Base-by-base conservation (phyloP, 2,797 vertebrate species). In the Dendrocincla fuliginosa region DNA sequence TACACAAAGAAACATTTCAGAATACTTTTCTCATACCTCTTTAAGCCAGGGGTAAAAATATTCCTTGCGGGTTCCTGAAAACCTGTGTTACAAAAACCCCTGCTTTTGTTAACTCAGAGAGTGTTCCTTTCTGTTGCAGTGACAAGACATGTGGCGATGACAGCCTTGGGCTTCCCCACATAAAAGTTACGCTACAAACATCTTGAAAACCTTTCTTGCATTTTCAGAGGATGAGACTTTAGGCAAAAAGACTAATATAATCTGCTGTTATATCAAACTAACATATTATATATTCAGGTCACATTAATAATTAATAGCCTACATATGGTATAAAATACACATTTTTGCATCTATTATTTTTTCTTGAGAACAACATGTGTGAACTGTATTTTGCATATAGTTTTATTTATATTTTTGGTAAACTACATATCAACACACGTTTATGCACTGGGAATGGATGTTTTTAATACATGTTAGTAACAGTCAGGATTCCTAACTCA, bases 241-340 rank as follows among this genome's bases (percentile, higher is more conserved):
- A 90, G 84, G 89, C 85, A 94, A 93, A 88, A 93, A 93, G 79
- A 64, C 87, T 56, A 94, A 93, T 87, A 69, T 68, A 35, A 84
- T 89, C 73, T 93, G 76, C 91, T 61, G 5, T 83, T 95, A 75
- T 68, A 71, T 49, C 84, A 74, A 89, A 73, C 74, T 85, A 95
- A 84, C 94, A 56, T 94, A 77, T 89, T 73, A 85, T 30, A 91
- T 94, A 93, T 96, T 95, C 92, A 94, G 76, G 93, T 65, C 57
- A 64, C 35, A 76, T 95, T 95, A 96, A 97, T 88, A 94, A 93
- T 91, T 95, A 89, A 94, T 93, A 84, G 59, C 75, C 56, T 71
- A 53, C 78, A 92, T 59, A 70, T 75, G 63, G 25, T 64, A 88
- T 75, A 94, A 95, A 95, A 89, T 67, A 87, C 61, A 47, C 49